Base-by-base conservation (phyloP, 2,888 invertebrate genomes). In the Nematopogon swammerdamellus region DNA sequence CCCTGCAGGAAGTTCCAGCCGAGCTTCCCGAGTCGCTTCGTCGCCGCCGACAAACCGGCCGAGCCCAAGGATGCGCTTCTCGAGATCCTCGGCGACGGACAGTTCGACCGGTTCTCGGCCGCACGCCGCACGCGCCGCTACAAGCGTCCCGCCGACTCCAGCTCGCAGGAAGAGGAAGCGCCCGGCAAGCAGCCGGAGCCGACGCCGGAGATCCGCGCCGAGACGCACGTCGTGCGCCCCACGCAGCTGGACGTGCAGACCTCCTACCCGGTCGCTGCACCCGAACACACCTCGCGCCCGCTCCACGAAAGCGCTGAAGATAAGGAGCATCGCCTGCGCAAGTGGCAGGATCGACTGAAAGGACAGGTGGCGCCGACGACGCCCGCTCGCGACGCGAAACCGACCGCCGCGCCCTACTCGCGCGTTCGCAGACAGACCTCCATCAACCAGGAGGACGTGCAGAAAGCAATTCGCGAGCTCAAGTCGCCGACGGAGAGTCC, bases 81-180 rank as follows among this genome's bases (percentile, higher is more conserved):
- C 57, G 85, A 85, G 55, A 74, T 80, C 14, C 67, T 88, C 44
- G 88, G 88, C 1, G 87, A 86, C 61, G 91, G 91, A 2, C 89
- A 91, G 58, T 95, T 95, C 56, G 92, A 95, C 63, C 81, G 95
- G 56, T 91, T 89, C 61, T 91, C 93, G 1, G 86, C 90, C 3
- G 85, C 91, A 0, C 81, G 95, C 57, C 80, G 92, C 57, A 95
- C 94, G 1, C 82, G 93, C 52, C 79, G 94, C 44, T 92, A 92
- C 59, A 91, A 91, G 59, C 75, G 86, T 29, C 82, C 80, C 46
- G 77, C 84, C 14, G 85, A 87, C 58, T 70, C 77, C 6, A 82
- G 81, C 61, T 81, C 81, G 19, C 81, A 80, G 10, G 82, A 83
- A 55, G 83, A 85, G 57, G 82, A 83, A 48, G 48, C 60, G 55